Evolutionary conservation across 2,113 vertebrate genomes (phyloP), one percentile per base, ranked within the genome.

Genomic region (Halcyon malimbica): DNA sequence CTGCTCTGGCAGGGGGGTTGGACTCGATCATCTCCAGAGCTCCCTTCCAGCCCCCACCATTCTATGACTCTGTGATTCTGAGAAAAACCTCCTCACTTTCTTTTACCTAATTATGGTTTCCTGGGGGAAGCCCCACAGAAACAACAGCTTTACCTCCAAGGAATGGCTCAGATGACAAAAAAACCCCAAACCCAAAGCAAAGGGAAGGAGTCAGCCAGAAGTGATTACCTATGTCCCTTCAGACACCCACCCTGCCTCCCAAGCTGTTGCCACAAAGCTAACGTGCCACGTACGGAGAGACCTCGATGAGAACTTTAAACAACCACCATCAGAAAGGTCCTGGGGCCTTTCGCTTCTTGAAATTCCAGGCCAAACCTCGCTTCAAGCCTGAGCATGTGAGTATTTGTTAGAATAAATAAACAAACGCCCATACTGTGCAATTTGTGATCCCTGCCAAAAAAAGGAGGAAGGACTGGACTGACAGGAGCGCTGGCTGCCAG

Each of bases 271-370:
- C 21, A 3, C 57, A 65, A 74, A 84, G 59, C 48, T 46, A 60
- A 69, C 15, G 2, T 4, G n/a, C 7, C 44, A 20, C 2, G 1
- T 5, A 31, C 0, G 0, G 33, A 74, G 44, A 53, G 7, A 81
- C 33, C 33, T 77, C 3, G 0, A 7, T 2, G 2, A 39, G 2
- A 5, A 21, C 51, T 65, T 90, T 31, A 69, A 74, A 44, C 41
- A 70, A 14, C 5, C 17, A 41, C 19, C 9, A 51, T 4, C 3
- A 2, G 28, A 88, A 88, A 42, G 20, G 51, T 39, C 74, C 50
- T 65, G 2, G 4, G 37, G 4, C 10, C 29, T 81, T 59, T 44
- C 51, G 48, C 51, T 60, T 77, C 76, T 60, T 60, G 41, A 89
- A 74, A 75, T 8, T 17, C 21, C 16, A 46, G 18, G 7, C 50